Base-by-base conservation (phyloP, 2,113 vertebrate species). In the Myxocyprinus asiaticus region DNA sequence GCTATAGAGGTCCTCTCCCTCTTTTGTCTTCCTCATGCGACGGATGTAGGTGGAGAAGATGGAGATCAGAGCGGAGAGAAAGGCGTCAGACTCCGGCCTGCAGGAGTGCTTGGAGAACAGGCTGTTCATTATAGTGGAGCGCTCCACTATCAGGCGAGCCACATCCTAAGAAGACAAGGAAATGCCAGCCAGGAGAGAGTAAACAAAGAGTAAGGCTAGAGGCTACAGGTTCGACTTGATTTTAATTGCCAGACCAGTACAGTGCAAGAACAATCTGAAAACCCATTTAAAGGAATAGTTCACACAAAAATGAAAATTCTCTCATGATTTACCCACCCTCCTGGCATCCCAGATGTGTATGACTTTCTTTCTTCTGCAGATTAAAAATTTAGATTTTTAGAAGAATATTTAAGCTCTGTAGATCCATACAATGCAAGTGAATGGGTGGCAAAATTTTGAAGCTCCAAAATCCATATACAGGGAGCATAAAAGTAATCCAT, bases 51-150 rank as follows among this genome's bases (percentile, higher is more conserved):
- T 82, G 0, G 95, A 97, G 85, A 99, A 99, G 86, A 99, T 94
- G 81, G 92, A 92, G 48, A 98, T 94, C 71, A 99, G 92, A 1
- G 98, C 96, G 0, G 89, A 86, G n/a, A 99, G 95, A 51, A 99
- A 96, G 0, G 95, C 94, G 0, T 98, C 94, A 0, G 97, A 95
- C 79, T 97, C 94, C 0, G 95, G 88, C 5, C 92, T 89, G 88
- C 91, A 95, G 0, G 94, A 94, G 33, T 96, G 94, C 92, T 94
- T 99, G 8, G 94, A 94, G 87, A 99, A 99, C 51, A 99, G 94
- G 88, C 94, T 97, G 76, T 95, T 95, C 98, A 99, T 99, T 90
- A 99, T 97, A 87, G 96, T 99, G 71, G 97, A 98, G 17, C 98
- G 97, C 67, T 99, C 97, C n/a, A 99, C 97, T 0, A 98, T 96